Conservation (phyloP, 2,797 vertebrate species). For the Chaetophractus vellerosus region DNA sequence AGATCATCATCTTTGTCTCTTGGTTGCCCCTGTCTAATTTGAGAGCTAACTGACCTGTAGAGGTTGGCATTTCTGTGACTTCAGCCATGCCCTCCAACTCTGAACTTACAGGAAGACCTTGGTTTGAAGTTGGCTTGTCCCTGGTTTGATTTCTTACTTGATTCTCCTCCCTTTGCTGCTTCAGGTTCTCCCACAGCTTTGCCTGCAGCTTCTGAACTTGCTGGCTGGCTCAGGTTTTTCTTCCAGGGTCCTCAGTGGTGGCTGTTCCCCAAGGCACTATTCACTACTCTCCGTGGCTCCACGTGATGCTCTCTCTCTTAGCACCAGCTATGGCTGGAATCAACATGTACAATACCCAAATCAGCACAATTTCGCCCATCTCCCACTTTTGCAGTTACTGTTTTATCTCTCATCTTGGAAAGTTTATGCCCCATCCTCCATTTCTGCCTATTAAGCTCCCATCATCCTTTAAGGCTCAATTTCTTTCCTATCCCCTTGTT, state of each 20-base stretch:
- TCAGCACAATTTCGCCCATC: fast-evolving
- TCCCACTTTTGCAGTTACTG: not conserved
- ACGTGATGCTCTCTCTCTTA: not conserved
- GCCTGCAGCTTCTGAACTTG: not conserved
- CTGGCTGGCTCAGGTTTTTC: not conserved
- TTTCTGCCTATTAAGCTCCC: not conserved
- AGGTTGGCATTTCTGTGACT: not conserved
- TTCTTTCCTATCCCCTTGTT: not conserved
- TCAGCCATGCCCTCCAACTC: not conserved
- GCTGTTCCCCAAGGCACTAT: not conserved
- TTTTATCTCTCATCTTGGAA: not conserved
- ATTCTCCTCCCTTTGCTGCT: not conserved
- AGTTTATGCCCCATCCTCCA: not conserved
- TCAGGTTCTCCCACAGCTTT: not conserved
- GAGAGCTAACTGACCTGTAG: not conserved
- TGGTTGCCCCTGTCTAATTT: not conserved
- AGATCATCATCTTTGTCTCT: not conserved
- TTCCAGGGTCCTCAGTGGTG: not conserved
- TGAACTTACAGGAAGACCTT: not conserved
- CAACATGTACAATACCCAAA: not conserved
- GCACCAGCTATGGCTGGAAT: not conserved
- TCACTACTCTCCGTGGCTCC: not conserved
- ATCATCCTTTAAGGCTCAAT: not conserved
- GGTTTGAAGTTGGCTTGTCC: not conserved
- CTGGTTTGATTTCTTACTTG: not conserved